These are phyloP conservation scores for Opisthocomus hoazin DNA, from an alignment of 2,113 vertebrate genomes.

Conservation along the genomic window DNA sequence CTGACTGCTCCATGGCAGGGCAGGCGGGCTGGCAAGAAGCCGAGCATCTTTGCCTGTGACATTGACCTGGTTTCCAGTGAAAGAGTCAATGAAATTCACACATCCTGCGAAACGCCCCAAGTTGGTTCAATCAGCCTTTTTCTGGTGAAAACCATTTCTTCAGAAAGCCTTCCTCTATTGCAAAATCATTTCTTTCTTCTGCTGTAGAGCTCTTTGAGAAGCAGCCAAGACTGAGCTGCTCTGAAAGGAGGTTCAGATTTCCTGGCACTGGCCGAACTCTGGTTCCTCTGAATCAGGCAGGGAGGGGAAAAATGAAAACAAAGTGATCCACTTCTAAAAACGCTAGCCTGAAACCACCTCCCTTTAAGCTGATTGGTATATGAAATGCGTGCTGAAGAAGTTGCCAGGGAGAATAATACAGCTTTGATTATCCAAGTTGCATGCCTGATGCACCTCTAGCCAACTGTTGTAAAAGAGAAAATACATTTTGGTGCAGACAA, in stretches of 20 bases:
- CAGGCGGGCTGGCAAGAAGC: neutral
- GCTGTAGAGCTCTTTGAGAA: slow-evolving; percentile 18
- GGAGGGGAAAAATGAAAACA: slow-evolving; percentile 23
- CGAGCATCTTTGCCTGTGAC: neutral
- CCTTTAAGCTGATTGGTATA: neutral
- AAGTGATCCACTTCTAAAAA: neutral
- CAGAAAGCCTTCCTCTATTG: neutral
- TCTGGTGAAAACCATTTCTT: slow-evolving; percentile 28
- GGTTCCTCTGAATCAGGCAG: neutral
- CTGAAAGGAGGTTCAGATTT: slow-evolving; percentile 26
- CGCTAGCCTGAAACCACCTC: neutral
- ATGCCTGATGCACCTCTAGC: neutral
- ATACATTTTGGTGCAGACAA: neutral
- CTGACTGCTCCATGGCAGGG: neutral
- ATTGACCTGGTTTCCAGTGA: slow-evolving; percentile 54
- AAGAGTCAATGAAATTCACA: slow-evolving; percentile 33
- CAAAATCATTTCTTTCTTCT: slow-evolving; percentile 38
- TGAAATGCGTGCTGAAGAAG: neutral
- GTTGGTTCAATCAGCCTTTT: slow-evolving; percentile 9
- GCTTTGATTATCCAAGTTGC: slow-evolving; percentile 2
- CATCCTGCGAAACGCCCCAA: neutral
- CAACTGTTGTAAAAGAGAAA: neutral
- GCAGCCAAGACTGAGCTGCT: slow-evolving; percentile 28
- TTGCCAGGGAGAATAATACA: slow-evolving; percentile 30
- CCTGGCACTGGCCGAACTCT: neutral